Evolutionary conservation across 1,140 invertebrate genomes (phyloP).

Genomic region (Leptopilina boulardi): DNA sequence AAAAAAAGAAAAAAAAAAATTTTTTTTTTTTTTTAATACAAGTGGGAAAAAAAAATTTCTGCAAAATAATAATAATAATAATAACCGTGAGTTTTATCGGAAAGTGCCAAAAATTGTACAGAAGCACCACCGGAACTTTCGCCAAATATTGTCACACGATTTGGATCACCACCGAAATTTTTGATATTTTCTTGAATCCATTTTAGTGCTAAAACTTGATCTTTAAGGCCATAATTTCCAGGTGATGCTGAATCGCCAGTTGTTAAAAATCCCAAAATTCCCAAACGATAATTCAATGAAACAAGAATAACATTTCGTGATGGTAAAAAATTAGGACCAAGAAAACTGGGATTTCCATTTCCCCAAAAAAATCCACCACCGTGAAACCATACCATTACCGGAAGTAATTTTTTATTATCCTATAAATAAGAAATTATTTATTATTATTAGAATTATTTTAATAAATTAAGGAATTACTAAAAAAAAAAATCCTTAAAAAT

Average conservation of each 20-base stretch:
- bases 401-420: not conserved
- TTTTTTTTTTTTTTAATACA: not conserved
- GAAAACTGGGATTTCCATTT: constrained; percentile 37
- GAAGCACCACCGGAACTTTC: constrained; percentile 58
- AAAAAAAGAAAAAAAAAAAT: not conserved
- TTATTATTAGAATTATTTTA: too few relatives aligned
- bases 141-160: constrained; percentile 66
- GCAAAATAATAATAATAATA: not conserved
- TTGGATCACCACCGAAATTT: constrained; percentile 72
- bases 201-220: constrained; percentile 67
- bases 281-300: constrained; percentile 77
- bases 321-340: constrained; percentile 69
- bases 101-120: not conserved
- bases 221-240: constrained; percentile 75
- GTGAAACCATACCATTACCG: constrained; percentile 69
- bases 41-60: too few relatives aligned
- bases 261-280: constrained; percentile 69
- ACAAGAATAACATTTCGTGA: constrained; percentile 74
- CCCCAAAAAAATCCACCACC: constrained; percentile 72
- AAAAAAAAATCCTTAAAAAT: too few relatives aligned
- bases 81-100: not conserved
- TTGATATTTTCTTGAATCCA: constrained; percentile 68
- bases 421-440: too few relatives aligned
- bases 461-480: too few relatives aligned
- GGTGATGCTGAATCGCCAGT: constrained; percentile 65